Evolutionary conservation across 2,113 vertebrate species (phyloP).

Genomic region (Tupaia tana): DNA sequence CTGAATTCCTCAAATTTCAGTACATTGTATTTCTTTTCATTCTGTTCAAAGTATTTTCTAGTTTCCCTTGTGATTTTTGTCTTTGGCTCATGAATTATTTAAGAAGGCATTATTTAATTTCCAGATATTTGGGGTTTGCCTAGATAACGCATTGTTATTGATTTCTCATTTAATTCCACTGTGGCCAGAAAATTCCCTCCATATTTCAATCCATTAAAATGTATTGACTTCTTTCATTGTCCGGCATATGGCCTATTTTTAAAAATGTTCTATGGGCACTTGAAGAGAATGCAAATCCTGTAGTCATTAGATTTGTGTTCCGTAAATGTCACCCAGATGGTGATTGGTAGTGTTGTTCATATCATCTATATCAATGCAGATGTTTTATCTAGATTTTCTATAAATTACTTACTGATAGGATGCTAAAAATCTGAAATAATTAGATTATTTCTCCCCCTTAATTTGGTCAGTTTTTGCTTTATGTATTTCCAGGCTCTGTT

Average conservation of each 20-base stretch:
- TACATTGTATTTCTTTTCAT: conserved; percentile 8
- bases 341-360: not conserved
- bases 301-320: not conserved
- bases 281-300: not conserved
- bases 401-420: not conserved
- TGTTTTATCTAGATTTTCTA: not conserved
- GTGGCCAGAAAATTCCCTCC: not conserved
- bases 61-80: conserved; percentile 46
- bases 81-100: conserved; percentile 21
- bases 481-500: not conserved
- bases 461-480: not conserved
- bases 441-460: not conserved
- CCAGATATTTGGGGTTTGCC: not conserved
- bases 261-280: not conserved
- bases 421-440: not conserved
- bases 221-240: not conserved
- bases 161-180: conserved; percentile 31
- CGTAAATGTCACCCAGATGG: not conserved
- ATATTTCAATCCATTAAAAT: not conserved
- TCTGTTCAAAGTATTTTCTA: conserved; percentile 6
- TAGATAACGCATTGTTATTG: not conserved
- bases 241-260: not conserved
- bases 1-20: not conserved
- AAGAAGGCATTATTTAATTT: conserved; percentile 1
- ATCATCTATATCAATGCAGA: not conserved